Base-by-base conservation (phyloP, 2,888 invertebrate genomes). In the Xestia rhomboidea region DNA sequence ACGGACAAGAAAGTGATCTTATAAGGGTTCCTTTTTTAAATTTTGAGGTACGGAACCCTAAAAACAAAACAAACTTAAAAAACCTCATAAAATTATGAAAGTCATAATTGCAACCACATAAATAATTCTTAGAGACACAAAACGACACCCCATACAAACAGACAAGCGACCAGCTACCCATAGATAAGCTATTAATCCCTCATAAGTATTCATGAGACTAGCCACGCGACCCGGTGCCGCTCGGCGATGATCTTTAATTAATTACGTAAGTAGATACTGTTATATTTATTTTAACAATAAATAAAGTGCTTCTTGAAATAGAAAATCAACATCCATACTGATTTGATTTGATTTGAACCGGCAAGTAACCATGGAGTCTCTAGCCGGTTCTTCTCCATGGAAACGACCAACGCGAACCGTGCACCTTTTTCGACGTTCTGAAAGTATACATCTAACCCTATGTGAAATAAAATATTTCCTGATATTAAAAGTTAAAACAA, bases 171-270 rank as follows among this genome's bases (percentile, higher is more conserved):
- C 27, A 34, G 27, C 62, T n/a, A 44, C 38, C 63, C n/a, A 57
- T 67, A 73, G 66, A 83, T 79, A 83, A 79, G 15, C 27, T 15
- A 69, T 46, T 73, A 78, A 81, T 78, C 84, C 66, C 63, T 38
- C 27, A 77, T 73, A 67, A 79, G 83, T 67, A 83, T 73, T 79
- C 73, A 73, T 84, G 62, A 82, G 30, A 60, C 49, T 46, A 68
- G 73, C 27, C 82, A 84, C 80, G 82, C 38, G 81, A 51, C 82
- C 41, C 11, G 49, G 30, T 67, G 57, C 27, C 62, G 79, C 34
- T 44, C 57, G n/a, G 13, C n/a, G 54, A 51, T 67, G 46, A 82
- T 83, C 73, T 63, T 5, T 44, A 79, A 83, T 82, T 84, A 64
- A 41, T 64, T 41, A 41, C 64, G 41, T n/a, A 41, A 1, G n/a